Base-by-base conservation (phyloP, 37 sponge, comb jelly and placozoan genomes). In the Diacarnus erythraeanus region DNA sequence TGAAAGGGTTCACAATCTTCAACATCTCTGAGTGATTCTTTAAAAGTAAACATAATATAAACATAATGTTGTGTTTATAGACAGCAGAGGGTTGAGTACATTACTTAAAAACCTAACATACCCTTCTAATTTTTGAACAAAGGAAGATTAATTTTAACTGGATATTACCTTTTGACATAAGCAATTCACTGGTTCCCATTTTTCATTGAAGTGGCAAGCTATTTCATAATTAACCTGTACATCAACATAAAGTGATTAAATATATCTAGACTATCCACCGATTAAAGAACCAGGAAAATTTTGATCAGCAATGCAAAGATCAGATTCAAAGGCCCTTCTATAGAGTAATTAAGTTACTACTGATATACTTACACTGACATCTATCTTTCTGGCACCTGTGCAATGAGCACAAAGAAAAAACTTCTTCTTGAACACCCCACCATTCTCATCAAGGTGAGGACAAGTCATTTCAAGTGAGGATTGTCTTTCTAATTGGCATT, bases 1-100 rank as follows among this genome's bases (percentile, higher is more conserved):
- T 38, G 27, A 89, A 83, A 6, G 89, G 89, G 56, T 79, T 83
- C 18, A 70, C 76, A 27, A 72, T 80, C 39, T 81, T 54, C 20
- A 88, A 0, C 30, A 36, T 43, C 33, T 43, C 63, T 22, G 51
- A 39, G 9, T 76, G 61, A 27, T 63, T 59, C 88, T 82, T 71
- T 76, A 42, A 64, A 36, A 17, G 64, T 3, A 51, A 21, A 34
- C 12, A 47, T 47, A 12, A 47, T 47, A 12, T 12, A 47, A 47
- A 12, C 51, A 47, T 47, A 12, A n/a, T n/a, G n/a, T n/a, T n/a
- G n/a, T n/a, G n/a, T n/a, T n/a, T n/a, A n/a, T n/a, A n/a, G n/a
- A n/a, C n/a, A n/a, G n/a, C n/a, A n/a, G n/a, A n/a, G n/a, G n/a
- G n/a, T n/a, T n/a, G n/a, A n/a, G n/a, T n/a, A n/a, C n/a, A n/a